These are phyloP conservation scores for Ailurus styani DNA, from an alignment of 2,113 vertebrate species.

Conservation along the genomic window DNA sequence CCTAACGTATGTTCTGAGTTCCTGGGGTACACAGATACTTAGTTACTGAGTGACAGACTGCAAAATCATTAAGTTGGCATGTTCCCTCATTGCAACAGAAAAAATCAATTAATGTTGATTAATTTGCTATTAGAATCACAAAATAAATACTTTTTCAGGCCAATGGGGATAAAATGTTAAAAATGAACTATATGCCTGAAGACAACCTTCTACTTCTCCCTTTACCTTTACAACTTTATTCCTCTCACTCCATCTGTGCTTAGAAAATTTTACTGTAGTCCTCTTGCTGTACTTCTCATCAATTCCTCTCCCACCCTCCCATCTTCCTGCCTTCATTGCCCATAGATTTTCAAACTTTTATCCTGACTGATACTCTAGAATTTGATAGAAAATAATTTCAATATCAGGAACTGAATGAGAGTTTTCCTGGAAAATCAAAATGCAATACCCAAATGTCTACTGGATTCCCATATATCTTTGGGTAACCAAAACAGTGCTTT, in stretches of 20 bases:
- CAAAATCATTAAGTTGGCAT: not conserved
- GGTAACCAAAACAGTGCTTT: not conserved
- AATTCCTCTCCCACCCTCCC: not conserved
- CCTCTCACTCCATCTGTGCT: not conserved
- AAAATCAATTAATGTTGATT: not conserved
- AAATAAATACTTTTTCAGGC: not conserved
- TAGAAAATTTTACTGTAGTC: not conserved
- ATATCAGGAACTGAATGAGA: not conserved
- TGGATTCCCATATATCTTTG: not conserved
- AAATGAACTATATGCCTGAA: not conserved
- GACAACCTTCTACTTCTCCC: not conserved
- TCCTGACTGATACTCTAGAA: not conserved
- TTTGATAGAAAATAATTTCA: not conserved
- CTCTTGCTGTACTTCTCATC: not conserved
- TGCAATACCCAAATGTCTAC: not conserved
- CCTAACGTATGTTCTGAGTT: not conserved
- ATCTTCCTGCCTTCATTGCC: not conserved
- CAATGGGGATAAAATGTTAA: not conserved
- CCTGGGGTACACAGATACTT: not conserved
- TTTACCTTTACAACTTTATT: not conserved
- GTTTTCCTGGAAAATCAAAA: not conserved
- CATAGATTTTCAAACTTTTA: not conserved
- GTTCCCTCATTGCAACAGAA: not conserved
- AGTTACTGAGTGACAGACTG: not conserved
- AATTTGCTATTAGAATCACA: not conserved